phyloP scores from a whole-genome alignment of 2,888 invertebrate species.

The Pinctada fucata region DNA sequence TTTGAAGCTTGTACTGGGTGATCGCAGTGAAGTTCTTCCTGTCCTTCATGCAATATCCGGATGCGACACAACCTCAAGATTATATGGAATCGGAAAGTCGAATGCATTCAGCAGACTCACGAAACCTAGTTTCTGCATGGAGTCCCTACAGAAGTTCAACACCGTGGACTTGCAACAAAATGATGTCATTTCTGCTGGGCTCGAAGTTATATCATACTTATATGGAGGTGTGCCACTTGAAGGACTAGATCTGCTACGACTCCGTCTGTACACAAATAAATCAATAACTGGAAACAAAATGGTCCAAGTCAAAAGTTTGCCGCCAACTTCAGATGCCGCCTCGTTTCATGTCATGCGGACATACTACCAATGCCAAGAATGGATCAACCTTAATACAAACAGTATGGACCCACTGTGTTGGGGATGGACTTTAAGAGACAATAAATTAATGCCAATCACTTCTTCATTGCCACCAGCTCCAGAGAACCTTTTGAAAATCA shows the following conservation, averaged over 20 bases:
- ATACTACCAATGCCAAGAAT: conserved; percentile 4
- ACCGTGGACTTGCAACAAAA: too few relatives aligned
- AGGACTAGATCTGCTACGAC: conserved; percentile 7
- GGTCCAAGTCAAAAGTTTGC: conserved; percentile 9
- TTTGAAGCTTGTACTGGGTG: too few relatives aligned
- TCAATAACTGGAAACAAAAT: conserved; percentile 1
- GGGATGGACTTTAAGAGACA: conserved; percentile 44
- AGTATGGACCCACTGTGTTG: conserved; percentile 37
- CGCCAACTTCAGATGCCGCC: conserved; percentile 12
- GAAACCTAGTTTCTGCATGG: too few relatives aligned
- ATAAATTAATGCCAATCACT: conserved; percentile 29
- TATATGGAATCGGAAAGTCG: not conserved
- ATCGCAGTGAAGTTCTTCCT: too few relatives aligned
- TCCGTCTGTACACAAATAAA: not conserved
- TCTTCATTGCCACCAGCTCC: conserved; percentile 47
- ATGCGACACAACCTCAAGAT: too few relatives aligned
- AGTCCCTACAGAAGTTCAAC: too few relatives aligned
- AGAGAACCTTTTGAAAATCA: conserved; percentile 44
- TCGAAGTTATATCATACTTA: not conserved
- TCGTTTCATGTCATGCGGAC: conserved; percentile 1
- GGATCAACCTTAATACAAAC: not conserved
- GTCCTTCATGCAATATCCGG: not conserved
- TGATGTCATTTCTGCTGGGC: not conserved
- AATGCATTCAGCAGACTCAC: not conserved
- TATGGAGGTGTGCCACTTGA: not conserved